phyloP scores from a whole-genome alignment of 2,113 vertebrate species.

The Oncorhynchus mykiss region DNA sequence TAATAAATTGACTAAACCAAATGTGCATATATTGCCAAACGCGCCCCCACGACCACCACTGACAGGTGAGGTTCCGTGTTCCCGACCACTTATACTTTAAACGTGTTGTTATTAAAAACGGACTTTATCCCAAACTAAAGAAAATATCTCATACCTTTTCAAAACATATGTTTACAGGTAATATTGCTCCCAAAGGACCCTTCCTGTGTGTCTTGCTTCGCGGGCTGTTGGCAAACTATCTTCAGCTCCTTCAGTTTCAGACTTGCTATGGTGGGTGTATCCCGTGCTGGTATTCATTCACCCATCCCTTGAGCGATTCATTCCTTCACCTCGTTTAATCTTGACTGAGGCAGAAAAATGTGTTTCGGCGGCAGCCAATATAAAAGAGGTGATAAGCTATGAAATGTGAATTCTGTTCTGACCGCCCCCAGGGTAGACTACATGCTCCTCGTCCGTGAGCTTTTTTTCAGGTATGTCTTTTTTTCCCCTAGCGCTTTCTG shows the following conservation, averaged over 20 bases:
- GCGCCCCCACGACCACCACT: background rate
- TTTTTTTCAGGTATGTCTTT: too few relatives aligned
- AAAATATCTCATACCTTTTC: background rate
- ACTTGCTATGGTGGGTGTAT: slow-evolving; percentile 32
- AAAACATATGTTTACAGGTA: slow-evolving; percentile 5
- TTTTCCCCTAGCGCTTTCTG: too few relatives aligned
- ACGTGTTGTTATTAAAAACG: background rate
- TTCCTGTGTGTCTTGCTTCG: background rate
- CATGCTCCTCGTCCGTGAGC: too few relatives aligned
- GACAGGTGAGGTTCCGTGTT: background rate
- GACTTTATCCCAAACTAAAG: background rate
- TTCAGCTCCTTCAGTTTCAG: slow-evolving; percentile 23
- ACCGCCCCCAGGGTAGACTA: too few relatives aligned
- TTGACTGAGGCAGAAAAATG: slow-evolving; percentile 47
- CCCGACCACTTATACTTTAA: background rate
- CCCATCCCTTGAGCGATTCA: slow-evolving; percentile 40
- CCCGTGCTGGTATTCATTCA: slow-evolving; percentile 56
- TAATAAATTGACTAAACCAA: background rate
- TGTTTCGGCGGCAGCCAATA: background rate
- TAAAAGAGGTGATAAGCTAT: background rate
- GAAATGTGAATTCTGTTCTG: background rate
- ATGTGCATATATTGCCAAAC: background rate
- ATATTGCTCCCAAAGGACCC: background rate
- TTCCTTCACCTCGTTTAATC: slow-evolving; percentile 44
- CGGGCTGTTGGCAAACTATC: slow-evolving; percentile 7